Base-by-base conservation (phyloP, 2,113 vertebrate species). In the Rhabdornis inornatus region DNA sequence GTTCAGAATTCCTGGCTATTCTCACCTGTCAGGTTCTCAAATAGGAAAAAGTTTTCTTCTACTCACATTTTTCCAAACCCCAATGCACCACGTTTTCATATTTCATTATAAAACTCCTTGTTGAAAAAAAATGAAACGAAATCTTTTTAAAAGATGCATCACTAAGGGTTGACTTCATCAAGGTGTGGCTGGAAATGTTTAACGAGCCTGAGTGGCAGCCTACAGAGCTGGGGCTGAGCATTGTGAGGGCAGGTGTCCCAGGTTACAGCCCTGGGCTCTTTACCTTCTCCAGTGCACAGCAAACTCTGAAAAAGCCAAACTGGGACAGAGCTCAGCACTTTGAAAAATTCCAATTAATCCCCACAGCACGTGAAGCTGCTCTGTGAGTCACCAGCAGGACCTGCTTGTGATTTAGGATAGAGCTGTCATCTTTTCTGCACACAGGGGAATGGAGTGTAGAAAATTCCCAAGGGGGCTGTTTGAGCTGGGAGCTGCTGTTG, bases 131-230 rank as follows among this genome's bases (percentile, higher is more conserved):
- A 33, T 2, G 7, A 37, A 80, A 50, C 8, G 0, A 65, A 45
- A 31, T 28, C 3, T 45, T 52, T 79, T 72, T 3, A 8, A 52
- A 79, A 47, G 65, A 10, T 53, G 65, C 78, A 50, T 94, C 0
- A 8, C n/a, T 69, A 24, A 71, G 74, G 40, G 77, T 31, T 95
- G 87, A 90, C 87, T 68, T 96, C 91, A 94, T 87, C 70, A 72
- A 91, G 91, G 93, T 75, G 84, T 87, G 93, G 87, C 89, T 92
- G 78, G 47, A 87, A 92, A 52, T 39, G 68, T 17, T 94, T 92
- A 52, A 71, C 0, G 16, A 92, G 81, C 40, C 13, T 12, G 28
- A 82, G 65, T 12, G 37, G 74, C 74, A 83, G 77, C 40, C 17
- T 1, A 2, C 4, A 2, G 31, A 64, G 82, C 65, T 69, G 78